These are phyloP conservation scores for Sebastes oblongus DNA, from an alignment of 2,797 vertebrate species.

Conservation along the genomic window DNA sequence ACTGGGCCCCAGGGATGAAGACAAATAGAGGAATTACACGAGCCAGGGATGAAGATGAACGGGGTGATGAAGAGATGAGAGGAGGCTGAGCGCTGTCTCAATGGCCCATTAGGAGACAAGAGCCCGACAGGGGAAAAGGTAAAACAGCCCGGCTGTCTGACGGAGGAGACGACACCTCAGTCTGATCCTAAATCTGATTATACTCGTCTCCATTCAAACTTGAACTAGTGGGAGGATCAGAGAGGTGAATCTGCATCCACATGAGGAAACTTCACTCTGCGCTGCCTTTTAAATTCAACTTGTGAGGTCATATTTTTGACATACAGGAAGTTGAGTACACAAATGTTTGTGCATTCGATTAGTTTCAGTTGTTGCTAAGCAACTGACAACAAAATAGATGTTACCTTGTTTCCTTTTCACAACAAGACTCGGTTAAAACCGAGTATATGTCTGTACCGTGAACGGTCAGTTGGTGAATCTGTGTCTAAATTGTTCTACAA, in stretches of 20 bases:
- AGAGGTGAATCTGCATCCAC: conserved; percentile 34
- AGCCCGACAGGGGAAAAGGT: conserved; percentile 76
- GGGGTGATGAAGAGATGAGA: conserved; percentile 73
- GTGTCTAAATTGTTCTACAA: no score
- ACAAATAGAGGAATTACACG: conserved; percentile 86
- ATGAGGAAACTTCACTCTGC: conserved; percentile 1
- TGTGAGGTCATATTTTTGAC: background rate
- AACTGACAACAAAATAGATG: background rate
- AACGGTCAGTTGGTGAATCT: no score
- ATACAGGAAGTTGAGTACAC: background rate
- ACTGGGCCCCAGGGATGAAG: conserved; percentile 82
- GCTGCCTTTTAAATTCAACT: conserved; percentile 12
- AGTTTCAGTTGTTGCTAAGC: background rate
- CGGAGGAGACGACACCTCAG: conserved; percentile 58
- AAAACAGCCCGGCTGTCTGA: conserved; percentile 70
- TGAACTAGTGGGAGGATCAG: conserved; percentile 22
- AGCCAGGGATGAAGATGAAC: conserved; percentile 77
- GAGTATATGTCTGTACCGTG: no score
- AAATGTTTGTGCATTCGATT: background rate
- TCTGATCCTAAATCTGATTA: conserved; percentile 72
- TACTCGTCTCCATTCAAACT: conserved; percentile 51
- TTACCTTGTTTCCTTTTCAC: background rate
- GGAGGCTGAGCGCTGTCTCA: conserved; percentile 77
- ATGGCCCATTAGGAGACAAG: conserved; percentile 81
- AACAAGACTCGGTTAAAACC: background rate